Evolutionary conservation across 2,797 vertebrate species (phyloP).

Genomic region (Lepidocolaptes lacrymiger): DNA sequence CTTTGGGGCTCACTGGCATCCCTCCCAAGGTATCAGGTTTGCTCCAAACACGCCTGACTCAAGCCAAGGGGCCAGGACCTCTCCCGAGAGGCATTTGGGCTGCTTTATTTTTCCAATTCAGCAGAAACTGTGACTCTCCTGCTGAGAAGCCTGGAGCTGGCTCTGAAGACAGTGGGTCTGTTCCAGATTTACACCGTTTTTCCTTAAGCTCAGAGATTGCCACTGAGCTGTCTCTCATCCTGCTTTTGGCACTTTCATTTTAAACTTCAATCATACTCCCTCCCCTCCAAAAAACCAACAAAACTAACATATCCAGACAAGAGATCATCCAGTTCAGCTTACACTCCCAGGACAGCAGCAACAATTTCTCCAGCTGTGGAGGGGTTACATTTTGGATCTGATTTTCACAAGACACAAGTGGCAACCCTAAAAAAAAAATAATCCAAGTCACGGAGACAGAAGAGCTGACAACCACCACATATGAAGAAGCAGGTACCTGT

Average conservation of each 20-base stretch:
- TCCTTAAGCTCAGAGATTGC: not conserved
- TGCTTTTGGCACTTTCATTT: constrained; percentile 26
- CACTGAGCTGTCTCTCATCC: not conserved
- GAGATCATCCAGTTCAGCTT: not conserved
- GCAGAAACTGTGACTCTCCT: constrained; percentile 39
- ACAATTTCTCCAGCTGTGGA: rapidly evolving
- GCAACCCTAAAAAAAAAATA: not conserved
- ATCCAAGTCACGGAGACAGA: not conserved
- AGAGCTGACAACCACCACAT: rapidly evolving
- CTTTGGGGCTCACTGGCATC: not conserved
- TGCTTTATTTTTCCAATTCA: constrained; percentile 31
- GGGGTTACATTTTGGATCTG: not conserved
- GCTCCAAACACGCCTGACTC: rapidly evolving
- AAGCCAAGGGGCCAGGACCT: not conserved
- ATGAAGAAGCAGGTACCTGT: not conserved
- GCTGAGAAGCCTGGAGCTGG: constrained; percentile 41
- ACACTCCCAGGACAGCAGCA: not conserved
- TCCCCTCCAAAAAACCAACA: not conserved
- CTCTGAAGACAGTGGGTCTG: not conserved
- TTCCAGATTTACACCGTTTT: constrained; percentile 50
- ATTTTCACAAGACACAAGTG: not conserved
- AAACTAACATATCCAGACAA: not conserved
- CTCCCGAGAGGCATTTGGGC: not conserved
- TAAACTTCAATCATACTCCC: not conserved
- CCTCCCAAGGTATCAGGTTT: not conserved